Evolutionary conservation across 2,888 invertebrate species (phyloP), one percentile per base, ranked within the genome.

Genomic region (Archips crataeganus): DNA sequence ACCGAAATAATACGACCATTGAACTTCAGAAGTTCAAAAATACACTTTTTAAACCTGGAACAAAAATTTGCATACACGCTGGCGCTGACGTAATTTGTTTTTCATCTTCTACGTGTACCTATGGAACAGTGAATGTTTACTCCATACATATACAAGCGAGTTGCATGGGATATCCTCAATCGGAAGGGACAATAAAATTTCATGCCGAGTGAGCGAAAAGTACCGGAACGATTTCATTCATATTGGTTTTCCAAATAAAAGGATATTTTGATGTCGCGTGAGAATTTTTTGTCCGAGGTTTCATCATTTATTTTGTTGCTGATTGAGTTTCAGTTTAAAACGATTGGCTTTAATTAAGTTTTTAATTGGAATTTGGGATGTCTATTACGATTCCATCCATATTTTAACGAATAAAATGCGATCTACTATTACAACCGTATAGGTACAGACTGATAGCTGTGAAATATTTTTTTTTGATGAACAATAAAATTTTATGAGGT

Each of bases 151-250:
- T 8, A 42, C 70, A 47, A 61, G 13, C n/a, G 34, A 42, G 70
- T 32, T 54, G 32, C n/a, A 61, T 32, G 8, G 47, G 36, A 54
- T 57, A 57, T 47, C 62, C 39, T 34, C 61, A 42, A 70, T 45
- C 15, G 63, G 45, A 54, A 63, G 45, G 15, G 57, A 70, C 54
- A 57, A 70, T n/a, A n/a, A n/a, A n/a, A n/a, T 63, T 62, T 57
- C 34, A 4, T 63, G 15, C 42, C 34, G 34, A 5, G 34, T 9
- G 61, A 39, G 39, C 61, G 39, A 39, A 61, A 36, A 60, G 60
- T 13, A 36, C 39, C 15, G 15, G 34, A 9, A 39, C 39, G 13
- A 61, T 39, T 39, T 39, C 39, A 61, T 61, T 39, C 39, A 39
- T 15, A 61, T 61, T 15, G 61, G 61, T 61, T 61, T 61, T 39